phyloP scores from a whole-genome alignment of 2,888 invertebrate genomes.

The Brenthis hecate region DNA sequence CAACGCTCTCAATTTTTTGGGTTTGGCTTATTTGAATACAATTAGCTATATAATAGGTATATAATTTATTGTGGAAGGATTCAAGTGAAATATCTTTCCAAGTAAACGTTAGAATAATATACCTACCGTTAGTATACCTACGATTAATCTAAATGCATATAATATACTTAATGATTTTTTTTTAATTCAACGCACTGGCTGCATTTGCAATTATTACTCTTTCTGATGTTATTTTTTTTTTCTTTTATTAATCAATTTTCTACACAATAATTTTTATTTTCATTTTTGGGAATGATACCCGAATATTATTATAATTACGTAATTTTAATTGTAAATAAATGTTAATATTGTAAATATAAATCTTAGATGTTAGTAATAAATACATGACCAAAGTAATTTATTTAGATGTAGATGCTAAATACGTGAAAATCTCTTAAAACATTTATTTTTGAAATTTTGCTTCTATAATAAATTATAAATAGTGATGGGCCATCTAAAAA shows the following conservation, averaged over 20 bases:
- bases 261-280: background rate
- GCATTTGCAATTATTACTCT: slow-evolving; percentile 4
- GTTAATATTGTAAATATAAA: slow-evolving; percentile 31
- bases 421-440: background rate
- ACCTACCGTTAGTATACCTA: slow-evolving; percentile 4
- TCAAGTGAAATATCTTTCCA: too few species aligned
- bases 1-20: too few species aligned
- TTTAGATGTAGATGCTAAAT: slow-evolving; percentile 13
- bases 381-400: slow-evolving; percentile 38
- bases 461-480: too few species aligned
- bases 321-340: slow-evolving; percentile 41
- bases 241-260: background rate
- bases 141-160: background rate
- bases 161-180: background rate
- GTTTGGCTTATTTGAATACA: too few species aligned
- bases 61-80: too few species aligned
- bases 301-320: slow-evolving; percentile 11
- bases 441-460: too few species aligned
- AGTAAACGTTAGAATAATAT: background rate
- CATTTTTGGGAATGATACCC: background rate
- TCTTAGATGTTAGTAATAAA: slow-evolving; percentile 7
- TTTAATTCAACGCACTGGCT: slow-evolving; percentile 3
- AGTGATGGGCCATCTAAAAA: too few species aligned
- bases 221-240: background rate
- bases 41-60: too few species aligned